A percentile compares a stretch with the other conserved stretches of the same genome.
phyloP scores from a whole-genome alignment of 2,888 invertebrate genomes.

The Drosophila basisetae region DNA sequence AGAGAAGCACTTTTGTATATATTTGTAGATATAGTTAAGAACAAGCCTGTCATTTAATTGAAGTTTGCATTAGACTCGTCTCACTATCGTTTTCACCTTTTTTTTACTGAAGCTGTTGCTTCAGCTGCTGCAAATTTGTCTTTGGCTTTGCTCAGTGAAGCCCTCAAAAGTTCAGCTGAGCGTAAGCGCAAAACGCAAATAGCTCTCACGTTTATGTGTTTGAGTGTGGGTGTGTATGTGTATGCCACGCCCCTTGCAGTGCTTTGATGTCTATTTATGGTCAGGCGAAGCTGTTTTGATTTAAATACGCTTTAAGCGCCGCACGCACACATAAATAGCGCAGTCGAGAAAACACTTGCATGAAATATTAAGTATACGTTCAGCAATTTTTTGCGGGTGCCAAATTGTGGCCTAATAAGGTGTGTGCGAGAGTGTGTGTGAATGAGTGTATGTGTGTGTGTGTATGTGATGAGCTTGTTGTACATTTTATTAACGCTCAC shows the following conservation, averaged over 20 bases:
- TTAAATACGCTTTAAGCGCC: constrained; percentile 58
- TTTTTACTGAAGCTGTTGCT: constrained; percentile 9
- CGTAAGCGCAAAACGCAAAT: constrained; percentile 73
- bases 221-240: constrained; percentile 23
- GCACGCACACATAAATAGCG: constrained; percentile 22
- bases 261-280: constrained; percentile 75
- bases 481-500: constrained; percentile 65
- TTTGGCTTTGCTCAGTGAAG: constrained; percentile 66
- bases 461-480: constrained; percentile 41
- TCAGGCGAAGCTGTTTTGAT: constrained; percentile 44
- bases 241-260: constrained; percentile 38
- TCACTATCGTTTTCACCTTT: constrained; percentile 56
- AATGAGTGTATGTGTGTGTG: constrained; percentile 22
- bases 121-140: constrained; percentile 12
- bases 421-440: constrained; percentile 20
- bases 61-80: constrained; percentile 49
- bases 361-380: constrained; percentile 64
- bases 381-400: constrained; percentile 57
- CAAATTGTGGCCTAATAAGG: constrained; percentile 60
- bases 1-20: not conserved
- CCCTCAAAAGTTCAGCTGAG: constrained; percentile 59
- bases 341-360: constrained; percentile 12
- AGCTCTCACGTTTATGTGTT: constrained; percentile 38
- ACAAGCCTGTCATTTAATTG: constrained; percentile 37
- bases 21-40: not conserved